Percentiles rank a stretch among this genome's conserved stretches.
Conservation (phyloP, 2,113 vertebrate genomes). For the Prolemur simus region DNA sequence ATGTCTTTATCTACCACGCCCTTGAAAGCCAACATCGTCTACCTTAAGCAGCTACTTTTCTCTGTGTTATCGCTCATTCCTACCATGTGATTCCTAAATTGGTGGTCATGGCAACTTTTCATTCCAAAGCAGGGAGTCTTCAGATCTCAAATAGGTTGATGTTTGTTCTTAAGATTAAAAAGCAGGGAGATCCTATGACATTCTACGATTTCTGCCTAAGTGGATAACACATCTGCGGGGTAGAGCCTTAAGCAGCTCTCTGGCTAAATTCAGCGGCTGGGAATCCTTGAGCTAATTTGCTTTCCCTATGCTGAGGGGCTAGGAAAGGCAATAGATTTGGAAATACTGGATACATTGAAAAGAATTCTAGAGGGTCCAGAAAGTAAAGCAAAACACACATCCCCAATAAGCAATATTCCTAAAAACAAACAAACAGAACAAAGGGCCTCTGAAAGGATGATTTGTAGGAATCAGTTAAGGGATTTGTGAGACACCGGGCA, state of each 20-base stretch:
- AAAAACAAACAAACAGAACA: constrained; percentile 50
- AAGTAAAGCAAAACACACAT: constrained; percentile 40
- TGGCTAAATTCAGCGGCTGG: constrained; percentile 71
- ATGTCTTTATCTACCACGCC: not conserved
- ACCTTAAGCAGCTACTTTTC: not conserved
- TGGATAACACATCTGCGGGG: constrained; percentile 81
- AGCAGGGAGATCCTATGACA: constrained; percentile 73
- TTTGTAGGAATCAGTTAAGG: constrained; percentile 55
- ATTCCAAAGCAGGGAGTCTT: constrained; percentile 70
- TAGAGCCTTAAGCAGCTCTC: constrained; percentile 67
- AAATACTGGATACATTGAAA: constrained; percentile 60
- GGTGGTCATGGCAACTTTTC: constrained; percentile 79
- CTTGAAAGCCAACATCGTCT: not conserved
- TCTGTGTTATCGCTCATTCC: constrained; percentile 15
- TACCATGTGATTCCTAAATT: constrained; percentile 58
- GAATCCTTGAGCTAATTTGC: constrained; percentile 77
- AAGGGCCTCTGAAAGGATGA: constrained; percentile 61
- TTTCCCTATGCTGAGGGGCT: constrained; percentile 62
- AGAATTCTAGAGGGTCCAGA: constrained; percentile 59
- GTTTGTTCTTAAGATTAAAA: constrained; percentile 86
- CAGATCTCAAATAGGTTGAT: constrained; percentile 82
- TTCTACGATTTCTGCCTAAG: constrained; percentile 72
- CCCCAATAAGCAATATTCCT: not conserved
- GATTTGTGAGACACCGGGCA: constrained; percentile 62
- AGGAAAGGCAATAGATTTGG: constrained; percentile 56